These are phyloP conservation scores for Atta texana DNA, from an alignment of 1,140 invertebrate species.

Conservation along the genomic window DNA sequence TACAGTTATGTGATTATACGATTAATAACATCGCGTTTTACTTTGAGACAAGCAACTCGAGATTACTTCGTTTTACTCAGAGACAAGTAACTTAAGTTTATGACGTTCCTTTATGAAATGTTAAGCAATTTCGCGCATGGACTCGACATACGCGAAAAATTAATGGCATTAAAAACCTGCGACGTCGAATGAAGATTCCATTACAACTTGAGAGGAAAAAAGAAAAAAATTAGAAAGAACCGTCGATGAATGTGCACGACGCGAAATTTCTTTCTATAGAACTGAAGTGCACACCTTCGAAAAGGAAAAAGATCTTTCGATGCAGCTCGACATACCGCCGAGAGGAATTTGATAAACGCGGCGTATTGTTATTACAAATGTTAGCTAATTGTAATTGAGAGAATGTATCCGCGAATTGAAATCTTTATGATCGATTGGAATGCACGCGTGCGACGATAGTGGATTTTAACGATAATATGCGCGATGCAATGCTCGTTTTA, in stretches of 20 bases:
- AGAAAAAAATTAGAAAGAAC: not conserved
- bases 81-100: slow-evolving; percentile 6
- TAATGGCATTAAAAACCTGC: slow-evolving; percentile 39
- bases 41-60: not conserved
- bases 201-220: slow-evolving; percentile 14
- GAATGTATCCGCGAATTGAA: slow-evolving; percentile 38
- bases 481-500: slow-evolving; percentile 37
- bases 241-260: not conserved
- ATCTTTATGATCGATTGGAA: slow-evolving; percentile 56
- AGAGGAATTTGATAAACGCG: slow-evolving; percentile 36
- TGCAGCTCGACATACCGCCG: slow-evolving; percentile 11
- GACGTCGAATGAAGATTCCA: slow-evolving; percentile 39
- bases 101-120: slow-evolving; percentile 44
- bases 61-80: not conserved
- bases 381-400: slow-evolving; percentile 55
- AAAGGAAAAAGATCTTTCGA: not conserved
- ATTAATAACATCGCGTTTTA: not conserved
- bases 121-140: slow-evolving; percentile 23
- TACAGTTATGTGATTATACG: not conserved
- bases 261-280: slow-evolving; percentile 38
- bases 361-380: slow-evolving; percentile 58
- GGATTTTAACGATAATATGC: slow-evolving; percentile 34
- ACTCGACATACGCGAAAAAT: slow-evolving; percentile 22
- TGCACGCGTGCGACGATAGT: slow-evolving; percentile 10
- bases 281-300: not conserved